Percentiles rank a stretch among this genome's conserved stretches.
Evolutionary conservation across 2,113 vertebrate genomes (phyloP).

Genomic region (Sminthopsis crassicaudata): DNA sequence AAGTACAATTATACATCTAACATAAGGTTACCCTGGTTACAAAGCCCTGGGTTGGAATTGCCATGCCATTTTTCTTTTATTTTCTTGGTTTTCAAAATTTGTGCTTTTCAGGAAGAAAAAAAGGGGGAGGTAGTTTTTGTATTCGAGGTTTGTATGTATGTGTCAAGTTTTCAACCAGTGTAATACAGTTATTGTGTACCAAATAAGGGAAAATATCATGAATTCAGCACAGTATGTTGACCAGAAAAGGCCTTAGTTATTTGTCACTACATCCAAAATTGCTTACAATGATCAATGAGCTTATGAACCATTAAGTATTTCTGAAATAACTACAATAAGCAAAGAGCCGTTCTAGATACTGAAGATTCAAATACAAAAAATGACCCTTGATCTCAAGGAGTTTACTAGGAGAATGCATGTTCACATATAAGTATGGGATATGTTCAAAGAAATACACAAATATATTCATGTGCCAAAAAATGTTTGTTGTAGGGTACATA

Average conservation of each 20-base stretch:
- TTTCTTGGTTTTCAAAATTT: background rate
- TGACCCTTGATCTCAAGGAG: background rate
- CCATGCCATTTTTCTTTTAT: background rate
- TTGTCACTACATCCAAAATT: background rate
- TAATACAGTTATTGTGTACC: background rate
- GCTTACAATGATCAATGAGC: background rate
- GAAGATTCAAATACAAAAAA: background rate
- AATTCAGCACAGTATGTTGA: background rate
- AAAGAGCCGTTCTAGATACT: background rate
- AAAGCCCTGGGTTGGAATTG: background rate
- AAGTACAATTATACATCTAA: background rate
- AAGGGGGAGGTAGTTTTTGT: background rate
- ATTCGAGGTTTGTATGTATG: background rate
- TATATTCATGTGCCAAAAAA: background rate
- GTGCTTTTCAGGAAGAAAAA: background rate
- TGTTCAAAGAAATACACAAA: background rate
- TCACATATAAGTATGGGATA: background rate
- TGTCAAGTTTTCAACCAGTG: background rate
- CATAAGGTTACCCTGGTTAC: background rate
- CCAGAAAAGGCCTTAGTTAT: background rate
- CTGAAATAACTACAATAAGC: background rate
- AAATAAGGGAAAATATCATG: background rate
- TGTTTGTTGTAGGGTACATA: background rate
- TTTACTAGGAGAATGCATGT: background rate
- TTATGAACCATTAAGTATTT: background rate